phyloP scores from a whole-genome alignment of 2,113 vertebrate genomes.

The Nyctibius bracteatus region DNA sequence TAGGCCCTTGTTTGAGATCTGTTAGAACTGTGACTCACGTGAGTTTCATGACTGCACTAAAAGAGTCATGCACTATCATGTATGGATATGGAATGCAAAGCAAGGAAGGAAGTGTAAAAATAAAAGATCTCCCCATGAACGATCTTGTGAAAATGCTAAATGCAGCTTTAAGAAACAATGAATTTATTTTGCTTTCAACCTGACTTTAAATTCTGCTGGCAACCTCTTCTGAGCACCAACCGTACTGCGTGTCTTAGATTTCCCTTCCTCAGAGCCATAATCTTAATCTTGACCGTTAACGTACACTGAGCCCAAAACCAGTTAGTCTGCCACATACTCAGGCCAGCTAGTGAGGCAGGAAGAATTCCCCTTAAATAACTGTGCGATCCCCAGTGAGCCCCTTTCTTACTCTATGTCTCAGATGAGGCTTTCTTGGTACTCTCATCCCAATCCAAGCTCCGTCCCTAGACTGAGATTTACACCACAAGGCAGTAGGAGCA shows the following conservation, averaged over 20 bases:
- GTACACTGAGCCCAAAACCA: not conserved
- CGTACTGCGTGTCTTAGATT: not conserved
- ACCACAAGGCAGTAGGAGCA: not conserved
- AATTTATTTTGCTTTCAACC: not conserved
- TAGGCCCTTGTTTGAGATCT: not conserved
- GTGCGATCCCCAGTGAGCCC: not conserved
- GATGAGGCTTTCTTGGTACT: not conserved
- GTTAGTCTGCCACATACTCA: not conserved
- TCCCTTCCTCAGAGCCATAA: not conserved
- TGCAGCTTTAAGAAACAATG: not conserved
- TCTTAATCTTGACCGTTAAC: not conserved
- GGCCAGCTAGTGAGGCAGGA: not conserved
- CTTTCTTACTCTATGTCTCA: not conserved
- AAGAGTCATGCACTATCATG: not conserved
- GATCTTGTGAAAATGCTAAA: not conserved
- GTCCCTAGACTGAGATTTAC: not conserved
- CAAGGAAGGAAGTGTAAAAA: not conserved
- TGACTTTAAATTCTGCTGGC: not conserved
- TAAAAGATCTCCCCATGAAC: not conserved
- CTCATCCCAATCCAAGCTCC: not conserved
- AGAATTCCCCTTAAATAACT: not conserved
- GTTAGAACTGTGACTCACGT: not conserved
- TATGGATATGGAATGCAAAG: not conserved
- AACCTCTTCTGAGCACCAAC: not conserved
- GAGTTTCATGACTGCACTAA: not conserved